These are phyloP conservation scores for Cryptomyrus ogoouensis DNA, from an alignment of 2,113 vertebrate species.

Conservation along the genomic window DNA sequence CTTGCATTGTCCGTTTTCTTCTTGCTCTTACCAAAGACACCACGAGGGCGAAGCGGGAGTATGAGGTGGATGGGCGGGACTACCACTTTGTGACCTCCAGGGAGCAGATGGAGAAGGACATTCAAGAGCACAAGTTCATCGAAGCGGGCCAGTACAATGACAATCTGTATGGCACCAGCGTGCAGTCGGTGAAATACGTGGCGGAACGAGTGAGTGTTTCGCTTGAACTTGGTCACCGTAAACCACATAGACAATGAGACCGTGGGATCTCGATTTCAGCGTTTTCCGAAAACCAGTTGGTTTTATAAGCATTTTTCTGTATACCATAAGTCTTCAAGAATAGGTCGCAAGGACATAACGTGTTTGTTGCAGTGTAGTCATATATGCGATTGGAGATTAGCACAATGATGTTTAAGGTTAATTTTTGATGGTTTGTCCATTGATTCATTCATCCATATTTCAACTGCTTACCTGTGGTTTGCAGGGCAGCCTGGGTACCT, in stretches of 20 bases:
- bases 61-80: slow-evolving; percentile 89
- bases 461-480: background rate
- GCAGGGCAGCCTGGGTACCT: background rate
- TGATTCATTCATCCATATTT: background rate
- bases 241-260: background rate
- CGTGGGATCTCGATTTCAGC: background rate
- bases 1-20: background rate
- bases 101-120: slow-evolving; percentile 98
- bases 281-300: background rate
- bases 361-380: background rate
- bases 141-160: slow-evolving; percentile 98
- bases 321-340: background rate
- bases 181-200: slow-evolving; percentile 93
- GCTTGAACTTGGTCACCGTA: background rate
- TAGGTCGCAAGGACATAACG: background rate
- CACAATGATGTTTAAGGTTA: too few relatives aligned
- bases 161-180: slow-evolving; percentile 94
- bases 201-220: slow-evolving; percentile 81
- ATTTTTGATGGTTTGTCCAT: background rate
- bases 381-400: background rate
- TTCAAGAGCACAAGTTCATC: slow-evolving; percentile 99
- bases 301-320: background rate
- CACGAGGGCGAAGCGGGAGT: slow-evolving; percentile 85
- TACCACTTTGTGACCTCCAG: slow-evolving; percentile 94
- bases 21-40: slow-evolving; percentile 66